Base-by-base conservation (phyloP, 2,797 vertebrate species). In the Leucoraja ocellata region DNA sequence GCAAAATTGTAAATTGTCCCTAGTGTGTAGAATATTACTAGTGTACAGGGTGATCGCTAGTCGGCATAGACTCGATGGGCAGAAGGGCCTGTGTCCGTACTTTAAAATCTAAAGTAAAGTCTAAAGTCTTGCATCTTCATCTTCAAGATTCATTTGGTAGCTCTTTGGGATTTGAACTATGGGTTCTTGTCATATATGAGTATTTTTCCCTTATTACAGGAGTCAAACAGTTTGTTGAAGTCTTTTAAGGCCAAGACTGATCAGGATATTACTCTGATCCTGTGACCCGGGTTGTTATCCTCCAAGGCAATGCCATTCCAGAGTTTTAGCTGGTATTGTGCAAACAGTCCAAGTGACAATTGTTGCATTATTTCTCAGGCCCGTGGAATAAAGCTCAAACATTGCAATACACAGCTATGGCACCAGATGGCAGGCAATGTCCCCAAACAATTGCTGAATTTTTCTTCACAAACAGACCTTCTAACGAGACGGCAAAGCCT, bases 391-490 rank as follows among this genome's bases (percentile, higher is more conserved):
- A 74, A 91, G 10, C 36, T 25, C 58, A 58, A 65, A 65, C 32
- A 63, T 13, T n/a, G 5, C 5, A 86, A 71, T 23, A 91, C 68
- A 4, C 5, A 46, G 68, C 32, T 71, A 25, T 13, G 88, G 14
- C 88, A 91, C 39, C 39, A 91, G 88, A 46, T 91, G 88, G 88
- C 88, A 65, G 54, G 88, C 88, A 65, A 28, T 65, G 28, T 63
- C 13, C 16, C 25, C 58, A 86, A n/a, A 65, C 28, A 86, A 86
- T 14, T 6, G 58, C 83, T n/a, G 58, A 4, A 28, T n/a, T 86
- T 86, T 61, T 28, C 58, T 83, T 63, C 28, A 68, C 65, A 68
- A 68, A 68, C 65, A 68, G 65, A 18, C 65, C 65, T 14, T 4
- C 2, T 68, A 13, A 68, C 18, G 65, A 18, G 65, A 68, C 65